Percentiles rank a stretch among this genome's conserved stretches.
phyloP scores from a whole-genome alignment of 1,140 invertebrate species.

The Zophobas atratus region DNA sequence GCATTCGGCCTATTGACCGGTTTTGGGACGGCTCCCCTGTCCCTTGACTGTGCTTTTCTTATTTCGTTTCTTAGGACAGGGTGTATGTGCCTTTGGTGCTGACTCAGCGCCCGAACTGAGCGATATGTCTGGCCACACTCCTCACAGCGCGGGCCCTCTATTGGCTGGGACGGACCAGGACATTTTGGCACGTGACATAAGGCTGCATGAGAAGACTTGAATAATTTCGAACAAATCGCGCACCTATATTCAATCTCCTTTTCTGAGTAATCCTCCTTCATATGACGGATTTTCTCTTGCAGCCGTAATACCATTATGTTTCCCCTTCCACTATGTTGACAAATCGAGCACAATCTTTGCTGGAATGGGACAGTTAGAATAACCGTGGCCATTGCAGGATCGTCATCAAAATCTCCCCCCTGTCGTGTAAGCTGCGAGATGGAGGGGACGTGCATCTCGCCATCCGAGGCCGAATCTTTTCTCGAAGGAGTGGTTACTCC shows the following conservation, averaged over 20 bases:
- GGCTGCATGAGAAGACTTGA: constrained; percentile 10
- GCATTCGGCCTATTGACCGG: too few species aligned
- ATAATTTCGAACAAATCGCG: not conserved
- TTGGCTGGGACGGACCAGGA: not conserved
- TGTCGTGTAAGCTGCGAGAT: not conserved
- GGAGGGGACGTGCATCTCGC: constrained; percentile 9
- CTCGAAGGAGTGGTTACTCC: too few species aligned
- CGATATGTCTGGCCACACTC: too few species aligned
- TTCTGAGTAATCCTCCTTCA: not conserved
- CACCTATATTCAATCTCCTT: not conserved
- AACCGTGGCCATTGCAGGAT: not conserved
- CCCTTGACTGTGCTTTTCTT: too few species aligned
- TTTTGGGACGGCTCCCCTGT: too few species aligned
- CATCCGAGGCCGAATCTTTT: constrained; percentile 10
- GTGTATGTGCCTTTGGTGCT: too few species aligned
- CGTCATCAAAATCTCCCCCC: not conserved
- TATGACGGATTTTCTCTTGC: not conserved
- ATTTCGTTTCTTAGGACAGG: too few species aligned
- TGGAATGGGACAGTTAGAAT: not conserved
- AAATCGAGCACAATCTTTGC: not conserved
- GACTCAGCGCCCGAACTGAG: too few species aligned
- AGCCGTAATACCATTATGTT: constrained; percentile 14
- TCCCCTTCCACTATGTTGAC: not conserved
- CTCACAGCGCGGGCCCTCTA: too few species aligned
- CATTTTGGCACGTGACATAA: constrained; percentile 31